phyloP scores from a whole-genome alignment of 1,140 invertebrate species.

The Hylyphantes graminicola region DNA sequence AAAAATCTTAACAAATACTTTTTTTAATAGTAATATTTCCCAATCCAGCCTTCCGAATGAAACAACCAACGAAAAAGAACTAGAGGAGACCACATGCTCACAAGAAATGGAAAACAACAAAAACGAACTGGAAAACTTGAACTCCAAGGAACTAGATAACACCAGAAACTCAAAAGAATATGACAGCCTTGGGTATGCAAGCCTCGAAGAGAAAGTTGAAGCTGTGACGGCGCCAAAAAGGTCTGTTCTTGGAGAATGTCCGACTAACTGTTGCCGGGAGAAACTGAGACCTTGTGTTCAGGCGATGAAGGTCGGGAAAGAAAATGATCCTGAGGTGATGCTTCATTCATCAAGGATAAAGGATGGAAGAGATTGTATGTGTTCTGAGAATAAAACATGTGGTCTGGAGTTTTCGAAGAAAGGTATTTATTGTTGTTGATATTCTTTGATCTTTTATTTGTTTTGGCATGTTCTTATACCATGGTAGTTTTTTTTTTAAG shows the following conservation, averaged over 20 bases:
- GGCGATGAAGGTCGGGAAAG: constrained; percentile 20
- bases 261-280: constrained; percentile 23
- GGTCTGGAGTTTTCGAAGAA: constrained; percentile 11
- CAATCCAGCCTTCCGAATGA: too few relatives aligned
- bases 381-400: constrained; percentile 7
- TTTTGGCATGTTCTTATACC: too few relatives aligned
- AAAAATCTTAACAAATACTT: too few relatives aligned
- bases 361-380: constrained; percentile 9
- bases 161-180: background rate
- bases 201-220: constrained; percentile 37
- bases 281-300: background rate
- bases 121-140: too few relatives aligned
- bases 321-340: constrained; percentile 18
- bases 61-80: too few relatives aligned
- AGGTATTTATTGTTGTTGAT: background rate
- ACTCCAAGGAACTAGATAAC: too few relatives aligned
- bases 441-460: too few relatives aligned
- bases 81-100: too few relatives aligned
- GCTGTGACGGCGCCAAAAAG: background rate
- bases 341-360: background rate
- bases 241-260: constrained; percentile 9
- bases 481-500: too few relatives aligned
- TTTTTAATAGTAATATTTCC: too few relatives aligned
- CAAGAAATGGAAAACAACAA: too few relatives aligned
- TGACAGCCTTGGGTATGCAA: constrained; percentile 51